A percentile compares a stretch with the other conserved stretches of the same genome.
Conservation (phyloP, 2,888 invertebrate species). For the Epirrhoe alternata region DNA sequence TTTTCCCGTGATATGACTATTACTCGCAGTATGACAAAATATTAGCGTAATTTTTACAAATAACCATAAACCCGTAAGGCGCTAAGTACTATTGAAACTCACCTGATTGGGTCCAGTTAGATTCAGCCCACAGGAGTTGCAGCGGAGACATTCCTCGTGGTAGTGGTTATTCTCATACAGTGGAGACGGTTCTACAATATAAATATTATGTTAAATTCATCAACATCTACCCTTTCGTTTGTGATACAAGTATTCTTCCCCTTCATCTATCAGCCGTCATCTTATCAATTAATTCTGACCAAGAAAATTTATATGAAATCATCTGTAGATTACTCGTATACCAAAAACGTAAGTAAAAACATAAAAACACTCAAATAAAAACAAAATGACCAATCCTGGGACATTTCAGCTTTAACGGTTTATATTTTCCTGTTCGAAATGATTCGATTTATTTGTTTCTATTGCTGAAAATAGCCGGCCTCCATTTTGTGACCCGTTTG, state of each 20-base stretch:
- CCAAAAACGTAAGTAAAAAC: neutral
- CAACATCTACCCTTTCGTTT: neutral
- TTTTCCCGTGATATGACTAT: no score
- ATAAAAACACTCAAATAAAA: neutral
- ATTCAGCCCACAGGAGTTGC: conserved; percentile 97
- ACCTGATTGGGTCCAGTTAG: conserved; percentile 95
- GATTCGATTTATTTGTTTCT: conserved; percentile 8
- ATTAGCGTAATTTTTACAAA: no score
- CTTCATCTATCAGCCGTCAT: neutral
- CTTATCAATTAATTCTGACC: neutral
- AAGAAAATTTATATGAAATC: neutral
- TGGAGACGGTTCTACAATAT: conserved; percentile 92
- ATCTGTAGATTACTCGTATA: no score
- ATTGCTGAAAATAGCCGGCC: conserved; percentile 1
- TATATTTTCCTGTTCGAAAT: conserved; percentile 1
- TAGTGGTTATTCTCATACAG: conserved; percentile 97
- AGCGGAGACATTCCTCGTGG: conserved; percentile 98
- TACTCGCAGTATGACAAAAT: no score
- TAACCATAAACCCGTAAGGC: no score
- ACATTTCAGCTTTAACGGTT: neutral
- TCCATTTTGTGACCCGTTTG: neutral
- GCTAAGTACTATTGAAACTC: conserved; percentile 20
- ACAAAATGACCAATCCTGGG: neutral
- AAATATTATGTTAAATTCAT: conserved; percentile 19
- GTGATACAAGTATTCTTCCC: neutral